Base-by-base conservation (phyloP, 2,113 vertebrate species). In the Morone chrysops region DNA sequence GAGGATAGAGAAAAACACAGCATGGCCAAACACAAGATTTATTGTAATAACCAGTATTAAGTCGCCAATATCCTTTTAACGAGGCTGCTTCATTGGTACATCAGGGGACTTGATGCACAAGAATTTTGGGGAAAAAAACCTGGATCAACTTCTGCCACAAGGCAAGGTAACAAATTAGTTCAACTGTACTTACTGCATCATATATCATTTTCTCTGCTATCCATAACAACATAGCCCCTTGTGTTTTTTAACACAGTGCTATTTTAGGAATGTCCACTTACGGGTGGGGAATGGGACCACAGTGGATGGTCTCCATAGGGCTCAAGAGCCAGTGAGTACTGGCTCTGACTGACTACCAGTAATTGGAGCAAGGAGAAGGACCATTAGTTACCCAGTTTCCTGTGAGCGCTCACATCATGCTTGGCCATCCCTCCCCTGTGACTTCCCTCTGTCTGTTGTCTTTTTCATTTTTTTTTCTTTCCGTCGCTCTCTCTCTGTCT, bases 361-460 rank as follows among this genome's bases (percentile, higher is more conserved):
- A 83, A 93, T 93, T 89, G 73, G 70, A 0, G 0, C 41, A 75
- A 82, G 71, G 75, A 76, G 74, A 87, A 82, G 84, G 81, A 68
- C 81, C 78, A 86, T 89, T 92, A 93, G 83, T 79, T 90, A 81
- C 70, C 51, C 63, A 81, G 89, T 89, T 88, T 84, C 78, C 82
- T 93, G 81, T 78, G 61, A 91, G 78, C 81, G 67, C 69, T 82
- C 74, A 41, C 67, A 77, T 87, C 67, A 36, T 50, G 56, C 68
- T 48, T 53, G 60, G 57, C 47, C 63, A 62, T 45, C 87, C 66
- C 47, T 77, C 74, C 7, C 76, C 47, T 57, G 56, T 18, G 62
- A 57, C 45, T 36, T 60, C 40, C 22, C 57, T 66, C 41, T 84
- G 41, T 82, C 16, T 68, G 50, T 81, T 85, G 12, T 70, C 53